Conservation (phyloP, 2,113 vertebrate genomes). For the Chelonoidis abingdonii region DNA sequence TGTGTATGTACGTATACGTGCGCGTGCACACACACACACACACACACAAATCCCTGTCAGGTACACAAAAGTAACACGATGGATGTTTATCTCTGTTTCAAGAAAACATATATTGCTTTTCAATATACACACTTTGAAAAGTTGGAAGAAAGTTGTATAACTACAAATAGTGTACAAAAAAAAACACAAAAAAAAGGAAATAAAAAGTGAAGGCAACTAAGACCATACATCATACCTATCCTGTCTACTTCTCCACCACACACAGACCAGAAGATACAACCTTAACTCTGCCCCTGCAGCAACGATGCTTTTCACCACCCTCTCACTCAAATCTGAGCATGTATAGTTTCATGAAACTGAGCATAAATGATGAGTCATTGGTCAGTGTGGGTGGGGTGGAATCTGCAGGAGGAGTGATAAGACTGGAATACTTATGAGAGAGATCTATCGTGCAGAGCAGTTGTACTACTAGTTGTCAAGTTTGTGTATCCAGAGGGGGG, state of each 20-base stretch:
- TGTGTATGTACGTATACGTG: too few relatives aligned
- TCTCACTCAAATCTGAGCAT: rapidly evolving
- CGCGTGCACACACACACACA: too few relatives aligned
- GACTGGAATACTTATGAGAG: background rate
- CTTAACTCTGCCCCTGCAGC: background rate
- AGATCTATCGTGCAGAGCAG: background rate
- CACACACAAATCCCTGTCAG: background rate
- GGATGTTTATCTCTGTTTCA: background rate
- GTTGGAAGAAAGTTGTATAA: background rate
- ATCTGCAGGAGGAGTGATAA: background rate
- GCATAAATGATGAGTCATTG: rapidly evolving
- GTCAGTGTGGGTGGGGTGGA: too few relatives aligned
- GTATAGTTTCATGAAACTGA: background rate
- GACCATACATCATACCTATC: rapidly evolving
- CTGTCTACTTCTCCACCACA: background rate
- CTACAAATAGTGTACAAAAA: background rate
- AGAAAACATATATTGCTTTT: background rate
- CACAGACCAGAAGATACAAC: background rate
- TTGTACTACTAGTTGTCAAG: background rate
- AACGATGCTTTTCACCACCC: background rate
- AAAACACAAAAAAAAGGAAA: background rate
- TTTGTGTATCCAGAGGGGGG: background rate
- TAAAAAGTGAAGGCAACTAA: background rate
- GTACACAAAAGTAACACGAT: background rate
- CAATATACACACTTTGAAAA: background rate